phyloP scores from a whole-genome alignment of 2,888 invertebrate genomes.

The Abrostola tripartita region DNA sequence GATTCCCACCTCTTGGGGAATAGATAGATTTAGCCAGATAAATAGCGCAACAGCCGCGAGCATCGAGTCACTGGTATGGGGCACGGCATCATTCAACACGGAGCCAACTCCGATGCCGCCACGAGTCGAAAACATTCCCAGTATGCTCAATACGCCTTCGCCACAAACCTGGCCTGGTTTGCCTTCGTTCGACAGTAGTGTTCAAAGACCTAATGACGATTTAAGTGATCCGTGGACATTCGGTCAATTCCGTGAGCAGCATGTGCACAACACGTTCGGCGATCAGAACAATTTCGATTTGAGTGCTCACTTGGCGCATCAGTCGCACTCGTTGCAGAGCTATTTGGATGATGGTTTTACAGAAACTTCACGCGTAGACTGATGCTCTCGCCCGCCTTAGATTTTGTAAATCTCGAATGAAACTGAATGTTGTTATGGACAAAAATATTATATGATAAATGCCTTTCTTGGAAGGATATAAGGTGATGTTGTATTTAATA shows the following conservation, averaged over 20 bases:
- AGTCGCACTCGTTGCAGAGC: constrained; percentile 70
- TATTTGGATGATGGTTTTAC: constrained; percentile 80
- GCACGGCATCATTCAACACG: constrained; percentile 64
- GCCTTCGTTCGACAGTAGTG: constrained; percentile 73
- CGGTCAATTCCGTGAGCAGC: constrained; percentile 82
- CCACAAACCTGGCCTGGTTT: constrained; percentile 75
- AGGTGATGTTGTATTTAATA: constrained; percentile 71
- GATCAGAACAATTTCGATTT: constrained; percentile 81
- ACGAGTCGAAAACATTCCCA: constrained; percentile 68
- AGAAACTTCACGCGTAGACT: constrained; percentile 82
- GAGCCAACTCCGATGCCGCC: constrained; percentile 61
- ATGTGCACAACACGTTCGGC: constrained; percentile 77
- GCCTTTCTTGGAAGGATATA: constrained; percentile 53
- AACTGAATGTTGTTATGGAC: constrained; percentile 57
- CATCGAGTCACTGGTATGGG: constrained; percentile 80
- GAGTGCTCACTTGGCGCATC: constrained; percentile 71
- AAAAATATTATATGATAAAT: constrained; percentile 45
- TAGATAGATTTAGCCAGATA: constrained; percentile 73
- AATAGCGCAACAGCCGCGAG: constrained; percentile 62
- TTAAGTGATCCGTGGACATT: constrained; percentile 79
- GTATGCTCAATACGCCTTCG: constrained; percentile 75
- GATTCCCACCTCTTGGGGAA: constrained; percentile 73
- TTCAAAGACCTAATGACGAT: constrained; percentile 68
- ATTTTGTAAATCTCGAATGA: constrained; percentile 44
- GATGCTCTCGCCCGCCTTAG: constrained; percentile 63